These are phyloP conservation scores for Procambarus clarkii DNA, from an alignment of 1,140 invertebrate species.

Conservation along the genomic window DNA sequence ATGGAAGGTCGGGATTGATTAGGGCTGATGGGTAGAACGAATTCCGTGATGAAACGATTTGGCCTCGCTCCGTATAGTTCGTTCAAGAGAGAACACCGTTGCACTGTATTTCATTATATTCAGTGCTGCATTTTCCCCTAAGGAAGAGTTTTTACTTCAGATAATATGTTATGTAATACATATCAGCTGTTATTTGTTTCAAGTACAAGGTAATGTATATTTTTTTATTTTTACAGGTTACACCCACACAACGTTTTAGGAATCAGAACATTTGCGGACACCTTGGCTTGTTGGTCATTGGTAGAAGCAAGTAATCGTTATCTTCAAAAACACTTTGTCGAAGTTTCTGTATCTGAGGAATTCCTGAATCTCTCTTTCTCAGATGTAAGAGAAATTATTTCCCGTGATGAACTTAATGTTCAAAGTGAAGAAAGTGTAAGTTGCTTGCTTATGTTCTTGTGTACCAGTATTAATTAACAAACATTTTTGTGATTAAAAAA, in stretches of 20 bases:
- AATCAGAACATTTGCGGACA: slow-evolving; percentile 88
- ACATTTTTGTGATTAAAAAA: too few species aligned
- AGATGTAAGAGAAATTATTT: slow-evolving; percentile 85
- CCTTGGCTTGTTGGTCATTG: slow-evolving; percentile 84
- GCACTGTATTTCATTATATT: too few species aligned
- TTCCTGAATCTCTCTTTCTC: slow-evolving; percentile 82
- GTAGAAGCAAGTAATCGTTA: slow-evolving; percentile 88
- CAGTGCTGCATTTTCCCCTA: too few species aligned
- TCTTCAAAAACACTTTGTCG: slow-evolving; percentile 89
- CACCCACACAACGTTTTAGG: slow-evolving; percentile 91
- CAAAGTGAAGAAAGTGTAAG: slow-evolving; percentile 78
- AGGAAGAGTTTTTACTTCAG: too few species aligned
- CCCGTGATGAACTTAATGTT: slow-evolving; percentile 88
- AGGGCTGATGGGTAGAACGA: too few species aligned
- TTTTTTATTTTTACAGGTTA: slow-evolving; percentile 79
- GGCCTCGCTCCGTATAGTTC: too few species aligned
- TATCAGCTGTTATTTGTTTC: too few species aligned
- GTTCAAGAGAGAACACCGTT: too few species aligned
- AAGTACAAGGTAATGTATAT: background rate
- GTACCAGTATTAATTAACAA: too few species aligned
- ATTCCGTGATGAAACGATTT: too few species aligned
- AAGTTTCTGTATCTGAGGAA: slow-evolving; percentile 87
- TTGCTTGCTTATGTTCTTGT: background rate
- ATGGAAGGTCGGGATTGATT: too few species aligned
- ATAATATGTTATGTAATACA: too few species aligned